phyloP scores from a whole-genome alignment of 2,888 invertebrate species.

The Hanleya hanleyi region DNA sequence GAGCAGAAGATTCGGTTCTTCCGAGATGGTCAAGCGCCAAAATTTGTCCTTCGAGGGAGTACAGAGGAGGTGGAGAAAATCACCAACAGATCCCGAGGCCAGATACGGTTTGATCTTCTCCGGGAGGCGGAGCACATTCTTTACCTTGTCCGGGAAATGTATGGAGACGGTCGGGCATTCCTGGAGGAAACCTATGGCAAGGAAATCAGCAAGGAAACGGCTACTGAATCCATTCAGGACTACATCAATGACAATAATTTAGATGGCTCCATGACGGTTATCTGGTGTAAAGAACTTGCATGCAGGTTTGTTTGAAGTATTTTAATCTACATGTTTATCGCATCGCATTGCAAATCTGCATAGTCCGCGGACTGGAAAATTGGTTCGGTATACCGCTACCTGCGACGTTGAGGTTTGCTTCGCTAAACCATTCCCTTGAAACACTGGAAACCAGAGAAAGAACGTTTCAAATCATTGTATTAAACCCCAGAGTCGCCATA shows the following conservation, averaged over 20 bases:
- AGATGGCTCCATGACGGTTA: constrained; percentile 65
- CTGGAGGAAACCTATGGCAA: constrained; percentile 59
- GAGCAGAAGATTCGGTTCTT: constrained; percentile 68
- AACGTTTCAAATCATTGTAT: too few relatives aligned
- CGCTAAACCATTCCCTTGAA: too few relatives aligned
- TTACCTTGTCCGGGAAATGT: constrained; percentile 57
- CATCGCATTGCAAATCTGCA: too few relatives aligned
- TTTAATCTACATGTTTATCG: neutral
- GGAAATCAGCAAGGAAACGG: constrained; percentile 56
- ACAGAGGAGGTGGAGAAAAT: constrained; percentile 52
- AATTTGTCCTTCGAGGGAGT: constrained; percentile 55
- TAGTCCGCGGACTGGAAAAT: too few relatives aligned
- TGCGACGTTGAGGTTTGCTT: too few relatives aligned
- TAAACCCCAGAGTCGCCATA: too few relatives aligned
- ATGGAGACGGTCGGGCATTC: constrained; percentile 62
- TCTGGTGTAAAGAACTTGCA: constrained; percentile 66
- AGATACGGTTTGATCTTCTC: constrained; percentile 64
- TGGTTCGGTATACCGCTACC: too few relatives aligned
- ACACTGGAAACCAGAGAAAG: too few relatives aligned
- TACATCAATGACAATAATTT: constrained; percentile 65
- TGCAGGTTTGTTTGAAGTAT: constrained; percentile 62
- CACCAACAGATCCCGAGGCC: constrained; percentile 51
- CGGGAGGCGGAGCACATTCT: constrained; percentile 64
- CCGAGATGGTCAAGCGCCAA: constrained; percentile 60
- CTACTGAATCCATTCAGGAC: constrained; percentile 58